These are phyloP conservation scores for Atherinosoma microstoma DNA, from an alignment of 2,797 vertebrate species.

Conservation along the genomic window DNA sequence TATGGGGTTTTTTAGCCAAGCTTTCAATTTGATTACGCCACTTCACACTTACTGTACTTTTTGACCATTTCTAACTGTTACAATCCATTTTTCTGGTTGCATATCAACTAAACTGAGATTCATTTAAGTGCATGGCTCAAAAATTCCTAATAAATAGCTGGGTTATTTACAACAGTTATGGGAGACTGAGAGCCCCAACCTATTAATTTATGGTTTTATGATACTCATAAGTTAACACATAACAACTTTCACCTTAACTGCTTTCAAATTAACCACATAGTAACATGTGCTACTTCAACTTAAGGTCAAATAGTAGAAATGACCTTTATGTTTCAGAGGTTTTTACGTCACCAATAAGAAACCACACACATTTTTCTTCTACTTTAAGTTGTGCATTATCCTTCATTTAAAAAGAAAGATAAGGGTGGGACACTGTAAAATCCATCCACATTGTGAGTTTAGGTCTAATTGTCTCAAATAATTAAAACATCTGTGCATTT, in stretches of 20 bases:
- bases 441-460: no score
- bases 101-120: neutral
- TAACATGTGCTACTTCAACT: neutral
- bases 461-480: no score
- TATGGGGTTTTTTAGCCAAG: slow-evolving; percentile 19
- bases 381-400: no score
- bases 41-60: neutral
- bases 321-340: no score
- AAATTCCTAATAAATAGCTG: neutral
- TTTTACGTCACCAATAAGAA: no score
- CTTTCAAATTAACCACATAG: neutral
- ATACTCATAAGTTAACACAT: slow-evolving; percentile 7
- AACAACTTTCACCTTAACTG: neutral
- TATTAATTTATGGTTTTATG: neutral
- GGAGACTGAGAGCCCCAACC: neutral
- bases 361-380: no score
- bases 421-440: no score
- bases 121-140: neutral
- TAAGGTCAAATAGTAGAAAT: no score
- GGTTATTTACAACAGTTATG: neutral
- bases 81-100: neutral
- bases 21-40: neutral
- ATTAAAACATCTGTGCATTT: no score
- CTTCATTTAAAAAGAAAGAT: no score
- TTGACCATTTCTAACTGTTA: neutral